Evolutionary conservation across 1,140 invertebrate genomes (phyloP).

Genomic region (Zophobas morio): DNA sequence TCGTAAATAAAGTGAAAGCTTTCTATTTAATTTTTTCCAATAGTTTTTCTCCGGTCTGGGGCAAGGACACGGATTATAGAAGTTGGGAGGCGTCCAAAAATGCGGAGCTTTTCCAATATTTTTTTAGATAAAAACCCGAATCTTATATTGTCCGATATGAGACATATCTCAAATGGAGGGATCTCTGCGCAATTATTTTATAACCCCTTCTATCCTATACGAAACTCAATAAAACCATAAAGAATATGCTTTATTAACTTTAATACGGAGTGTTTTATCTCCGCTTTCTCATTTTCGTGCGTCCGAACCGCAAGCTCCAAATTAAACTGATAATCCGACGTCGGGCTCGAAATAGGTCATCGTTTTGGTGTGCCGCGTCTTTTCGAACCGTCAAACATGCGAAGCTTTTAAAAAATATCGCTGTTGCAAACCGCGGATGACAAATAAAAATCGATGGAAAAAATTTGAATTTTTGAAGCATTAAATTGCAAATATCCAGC

Average conservation of each 20-base stretch:
- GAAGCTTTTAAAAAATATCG: not conserved
- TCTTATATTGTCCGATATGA: too few species aligned
- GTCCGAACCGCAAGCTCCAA: not conserved
- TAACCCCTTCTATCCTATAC: too few species aligned
- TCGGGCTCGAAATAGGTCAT: slow-evolving; percentile 10
- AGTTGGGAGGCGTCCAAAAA: too few species aligned
- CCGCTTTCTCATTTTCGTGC: not conserved
- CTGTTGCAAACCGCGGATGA: slow-evolving; percentile 10
- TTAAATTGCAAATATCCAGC: slow-evolving; percentile 31
- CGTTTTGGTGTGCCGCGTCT: not conserved
- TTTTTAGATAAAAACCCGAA: too few species aligned
- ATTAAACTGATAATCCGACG: slow-evolving; percentile 9
- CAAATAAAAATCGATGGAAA: slow-evolving; percentile 18
- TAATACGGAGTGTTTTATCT: too few species aligned
- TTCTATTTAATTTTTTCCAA: too few species aligned
- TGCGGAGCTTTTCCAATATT: too few species aligned
- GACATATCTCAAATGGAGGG: too few species aligned
- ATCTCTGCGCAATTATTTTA: too few species aligned
- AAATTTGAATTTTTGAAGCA: slow-evolving; percentile 38
- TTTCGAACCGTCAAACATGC: not conserved
- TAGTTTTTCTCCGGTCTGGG: too few species aligned
- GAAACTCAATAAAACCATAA: not conserved
- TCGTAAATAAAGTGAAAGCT: too few species aligned
- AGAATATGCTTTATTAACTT: not conserved
- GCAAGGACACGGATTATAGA: too few species aligned